Percentiles rank a stretch among this genome's conserved stretches.
These are phyloP conservation scores for Nephrotoma flavescens DNA, from an alignment of 2,888 invertebrate genomes.

Conservation along the genomic window DNA sequence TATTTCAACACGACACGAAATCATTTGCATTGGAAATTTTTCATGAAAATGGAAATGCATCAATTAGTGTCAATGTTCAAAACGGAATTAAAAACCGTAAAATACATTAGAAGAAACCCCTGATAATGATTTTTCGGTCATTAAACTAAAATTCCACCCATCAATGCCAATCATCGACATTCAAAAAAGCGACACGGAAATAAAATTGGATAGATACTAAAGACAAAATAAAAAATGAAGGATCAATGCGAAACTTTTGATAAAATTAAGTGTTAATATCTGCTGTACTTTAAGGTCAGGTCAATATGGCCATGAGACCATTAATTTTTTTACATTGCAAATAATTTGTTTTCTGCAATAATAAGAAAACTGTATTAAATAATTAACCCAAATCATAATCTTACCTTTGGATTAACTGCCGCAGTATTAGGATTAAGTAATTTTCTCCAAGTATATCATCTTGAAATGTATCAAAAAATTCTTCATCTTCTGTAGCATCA, in stretches of 20 bases:
- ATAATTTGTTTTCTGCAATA: background rate
- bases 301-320: background rate
- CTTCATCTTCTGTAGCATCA: conserved; percentile 3
- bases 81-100: background rate
- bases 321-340: background rate
- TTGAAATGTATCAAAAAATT: background rate
- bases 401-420: conserved; percentile 4
- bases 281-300: background rate
- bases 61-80: no score
- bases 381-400: background rate
- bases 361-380: background rate
- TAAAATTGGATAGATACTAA: background rate
- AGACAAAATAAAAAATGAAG: background rate
- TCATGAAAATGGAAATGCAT: background rate
- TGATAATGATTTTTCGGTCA: background rate
- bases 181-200: background rate
- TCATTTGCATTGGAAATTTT: background rate
- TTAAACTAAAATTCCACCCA: background rate
- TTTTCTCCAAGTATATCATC: conserved; percentile 1
- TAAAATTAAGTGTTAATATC: background rate
- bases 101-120: background rate
- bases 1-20: background rate
- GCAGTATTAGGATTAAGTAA: background rate
- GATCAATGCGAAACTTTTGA: background rate
- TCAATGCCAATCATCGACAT: background rate